A percentile compares a stretch with the other conserved stretches of the same genome.
These are phyloP conservation scores for Mirounga angustirostris DNA, from an alignment of 2,113 vertebrate species.

Conservation along the genomic window DNA sequence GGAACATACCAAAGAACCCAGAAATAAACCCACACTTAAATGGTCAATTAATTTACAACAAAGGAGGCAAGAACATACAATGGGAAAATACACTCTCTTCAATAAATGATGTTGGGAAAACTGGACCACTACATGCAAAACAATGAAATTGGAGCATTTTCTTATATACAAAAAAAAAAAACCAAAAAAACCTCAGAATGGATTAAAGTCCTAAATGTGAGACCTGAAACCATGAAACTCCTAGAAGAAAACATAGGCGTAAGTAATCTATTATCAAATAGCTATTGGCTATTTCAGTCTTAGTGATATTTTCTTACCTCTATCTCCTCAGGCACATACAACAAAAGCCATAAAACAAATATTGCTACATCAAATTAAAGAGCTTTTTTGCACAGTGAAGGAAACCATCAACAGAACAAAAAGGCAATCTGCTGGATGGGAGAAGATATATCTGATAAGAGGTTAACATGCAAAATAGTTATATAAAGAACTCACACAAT, in stretches of 20 bases:
- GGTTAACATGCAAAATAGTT: background rate
- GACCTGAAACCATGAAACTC: background rate
- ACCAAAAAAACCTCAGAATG: background rate
- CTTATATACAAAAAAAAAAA: background rate
- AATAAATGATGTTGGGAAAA: background rate
- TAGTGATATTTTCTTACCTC: background rate
- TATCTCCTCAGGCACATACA: background rate
- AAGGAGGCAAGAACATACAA: background rate
- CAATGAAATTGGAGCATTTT: background rate
- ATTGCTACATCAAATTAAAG: background rate
- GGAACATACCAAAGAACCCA: background rate
- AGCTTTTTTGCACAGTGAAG: background rate
- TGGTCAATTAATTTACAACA: background rate
- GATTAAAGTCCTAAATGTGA: background rate
- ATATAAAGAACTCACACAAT: background rate
- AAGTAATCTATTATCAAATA: background rate
- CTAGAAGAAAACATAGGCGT: background rate
- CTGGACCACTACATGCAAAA: background rate
- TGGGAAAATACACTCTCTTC: background rate
- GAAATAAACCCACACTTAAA: background rate
- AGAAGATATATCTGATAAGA: background rate
- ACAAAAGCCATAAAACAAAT: background rate
- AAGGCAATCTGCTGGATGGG: background rate
- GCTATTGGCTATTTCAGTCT: background rate
- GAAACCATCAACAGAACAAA: background rate